Evolutionary conservation across 2,888 invertebrate species (phyloP), one percentile per base, ranked within the genome.

Genomic region (Colostygia pectinataria): DNA sequence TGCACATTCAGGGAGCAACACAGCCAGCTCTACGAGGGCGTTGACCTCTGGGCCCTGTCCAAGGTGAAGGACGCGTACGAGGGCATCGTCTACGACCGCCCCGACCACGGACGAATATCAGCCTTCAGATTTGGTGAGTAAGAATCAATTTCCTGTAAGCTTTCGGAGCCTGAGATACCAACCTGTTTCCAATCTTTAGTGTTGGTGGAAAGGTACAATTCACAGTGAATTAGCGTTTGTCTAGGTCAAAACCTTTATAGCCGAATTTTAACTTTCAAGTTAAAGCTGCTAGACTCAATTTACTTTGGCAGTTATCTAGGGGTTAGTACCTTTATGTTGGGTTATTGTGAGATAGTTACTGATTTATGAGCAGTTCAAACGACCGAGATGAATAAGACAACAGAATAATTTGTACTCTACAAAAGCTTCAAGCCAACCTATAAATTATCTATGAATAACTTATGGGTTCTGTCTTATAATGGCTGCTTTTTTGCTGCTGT

Each of bases 101-200:
- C 88, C 0, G 85, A 83, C 27, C 45, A 68, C 5, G 89, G 89
- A 8, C 64, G 89, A 29, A 55, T 90, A 1, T 76, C 82, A 6
- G 64, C 86, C 38, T 72, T 86, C 20, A 73, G 80, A 61, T 85
- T 87, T 57, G 88, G 89, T 88, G 54, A 71, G 77, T 65, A 52
- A 31, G 24, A 24, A 20, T 12, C 3, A 24, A 15, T 43, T 38
- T 38, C 0, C 10, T 20, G 15, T 43, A 6, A 13, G 18, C 5
- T 20, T 18, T 5, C 6, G 4, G 20, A 20, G 2, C 20, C 20
- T 20, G 6, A 6, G 5, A 20, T 20, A 20, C 20, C 6, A 6
- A 20, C 6, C 20, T 20, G 20, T 20, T 20, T 20, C 6, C 20
- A 20, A 4, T 20, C 20, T 20, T 20, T n/a, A n/a, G n/a, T n/a